Percentiles rank a stretch among this genome's conserved stretches.
Conservation (phyloP, 2,113 vertebrate genomes). For the Cairina moschata region DNA sequence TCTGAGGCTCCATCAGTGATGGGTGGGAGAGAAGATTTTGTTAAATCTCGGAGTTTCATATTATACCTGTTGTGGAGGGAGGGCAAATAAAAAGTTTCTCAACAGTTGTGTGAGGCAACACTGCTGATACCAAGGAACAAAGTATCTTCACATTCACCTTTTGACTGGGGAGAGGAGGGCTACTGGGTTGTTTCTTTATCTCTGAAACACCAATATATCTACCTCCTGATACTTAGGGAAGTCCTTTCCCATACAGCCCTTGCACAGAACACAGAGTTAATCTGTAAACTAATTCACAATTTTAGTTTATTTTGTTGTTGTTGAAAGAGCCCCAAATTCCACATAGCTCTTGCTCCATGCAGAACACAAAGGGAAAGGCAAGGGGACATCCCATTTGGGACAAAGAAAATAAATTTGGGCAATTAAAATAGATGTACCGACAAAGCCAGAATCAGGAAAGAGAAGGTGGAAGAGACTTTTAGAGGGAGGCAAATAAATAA, state of each 20-base stretch:
- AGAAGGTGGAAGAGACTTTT: background rate
- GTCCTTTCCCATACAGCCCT: background rate
- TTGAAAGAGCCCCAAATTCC: background rate
- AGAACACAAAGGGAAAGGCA: background rate
- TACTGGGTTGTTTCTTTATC: background rate
- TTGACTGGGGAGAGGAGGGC: background rate
- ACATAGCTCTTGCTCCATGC: background rate
- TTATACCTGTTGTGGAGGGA: background rate
- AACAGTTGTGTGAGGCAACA: background rate
- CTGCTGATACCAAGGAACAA: background rate
- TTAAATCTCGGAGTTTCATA: background rate
- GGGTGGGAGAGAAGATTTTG: background rate
- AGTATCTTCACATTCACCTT: background rate
- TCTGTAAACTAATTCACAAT: background rate
- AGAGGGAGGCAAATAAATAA: background rate
- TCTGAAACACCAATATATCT: background rate
- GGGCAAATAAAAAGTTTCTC: background rate
- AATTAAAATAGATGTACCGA: background rate
- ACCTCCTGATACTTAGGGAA: background rate
- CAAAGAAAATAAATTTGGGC: background rate
- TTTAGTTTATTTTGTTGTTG: background rate
- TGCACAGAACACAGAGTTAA: background rate
- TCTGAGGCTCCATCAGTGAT: background rate
- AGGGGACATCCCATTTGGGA: background rate
- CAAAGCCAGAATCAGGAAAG: background rate